Evolutionary conservation across 1,140 invertebrate species (phyloP), one percentile per base, ranked within the genome.

Genomic region (Drosophila baimaii): DNA sequence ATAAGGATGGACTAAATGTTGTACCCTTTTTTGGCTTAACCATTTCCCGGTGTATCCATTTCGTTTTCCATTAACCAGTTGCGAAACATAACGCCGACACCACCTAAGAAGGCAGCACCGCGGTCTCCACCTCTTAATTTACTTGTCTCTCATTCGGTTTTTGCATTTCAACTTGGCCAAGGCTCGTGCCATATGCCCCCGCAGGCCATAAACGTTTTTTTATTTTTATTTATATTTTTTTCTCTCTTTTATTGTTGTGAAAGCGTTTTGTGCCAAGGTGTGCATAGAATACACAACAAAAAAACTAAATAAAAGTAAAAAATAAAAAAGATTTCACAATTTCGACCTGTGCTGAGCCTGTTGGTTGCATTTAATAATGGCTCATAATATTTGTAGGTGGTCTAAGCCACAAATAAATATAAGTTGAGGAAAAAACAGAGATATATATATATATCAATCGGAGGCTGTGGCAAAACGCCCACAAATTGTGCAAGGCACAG

Each of bases 371-470:
- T 85, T 82, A 79, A 88, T 88, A 86, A 65, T 83, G 76, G 37
- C 25, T 43, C 55, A 54, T 77, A 82, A 83, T 82, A 74, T 70
- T 83, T 86, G 83, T 85, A 86, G 83, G 83, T 86, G 83, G 83
- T 76, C 79, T 63, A 13, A 39, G 43, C 12, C 47, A 17, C 46
- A 55, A 21, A 70, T 25, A 39, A 47, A 58, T 9, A 15, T 5
- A 55, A 47, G 27, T 49, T 17, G n/a, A 25, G 10, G 9, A 71
- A 63, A 58, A 43, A 55, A 29, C 9, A 49, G 37, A 27, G 6
- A 46, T 49, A 66, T 39, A 71, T 54, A 46, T 1, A 8, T 37
- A 6, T 37, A 23, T 54, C 10, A 17, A 49, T 54, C 51, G 33
- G 56, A 63, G 51, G 23, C 58, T 64, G 39, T 31, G 57, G 35